These are phyloP conservation scores for Calameuta idolon DNA, from an alignment of 2,888 invertebrate species.

Conservation along the genomic window DNA sequence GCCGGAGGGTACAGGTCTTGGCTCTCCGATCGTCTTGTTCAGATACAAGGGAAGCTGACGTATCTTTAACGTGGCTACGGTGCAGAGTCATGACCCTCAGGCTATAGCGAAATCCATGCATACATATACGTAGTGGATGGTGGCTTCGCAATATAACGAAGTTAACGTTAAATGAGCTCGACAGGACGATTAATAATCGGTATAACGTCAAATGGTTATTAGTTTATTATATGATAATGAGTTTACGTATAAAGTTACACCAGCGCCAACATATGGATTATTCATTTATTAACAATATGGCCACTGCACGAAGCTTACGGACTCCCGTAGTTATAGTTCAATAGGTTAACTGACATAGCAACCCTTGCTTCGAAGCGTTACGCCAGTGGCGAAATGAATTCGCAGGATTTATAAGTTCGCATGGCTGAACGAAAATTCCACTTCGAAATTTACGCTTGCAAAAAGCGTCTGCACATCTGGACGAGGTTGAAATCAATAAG, in stretches of 20 bases:
- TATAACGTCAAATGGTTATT: background rate
- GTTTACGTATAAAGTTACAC: background rate
- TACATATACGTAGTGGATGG: background rate
- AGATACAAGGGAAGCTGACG: constrained; percentile 14
- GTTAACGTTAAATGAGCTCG: background rate
- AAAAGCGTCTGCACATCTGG: background rate
- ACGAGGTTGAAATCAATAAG: background rate
- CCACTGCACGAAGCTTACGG: background rate
- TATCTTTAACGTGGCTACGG: background rate
- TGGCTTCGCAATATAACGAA: background rate
- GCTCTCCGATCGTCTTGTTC: constrained; percentile 46
- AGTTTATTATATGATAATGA: background rate
- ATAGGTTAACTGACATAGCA: background rate
- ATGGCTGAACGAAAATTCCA: background rate
- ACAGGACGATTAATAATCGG: background rate
- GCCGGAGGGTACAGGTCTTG: constrained; percentile 37
- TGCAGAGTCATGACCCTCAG: background rate
- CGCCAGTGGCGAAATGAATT: background rate
- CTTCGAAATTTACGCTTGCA: background rate
- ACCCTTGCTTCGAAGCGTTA: background rate
- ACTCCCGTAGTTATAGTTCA: background rate
- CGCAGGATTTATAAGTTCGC: background rate
- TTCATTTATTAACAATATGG: background rate
- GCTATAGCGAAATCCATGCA: background rate
- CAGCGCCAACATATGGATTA: background rate